A percentile compares a stretch with the other conserved stretches of the same genome.
phyloP scores from a whole-genome alignment of 2,113 vertebrate species.

The Heterochromis multidens region DNA sequence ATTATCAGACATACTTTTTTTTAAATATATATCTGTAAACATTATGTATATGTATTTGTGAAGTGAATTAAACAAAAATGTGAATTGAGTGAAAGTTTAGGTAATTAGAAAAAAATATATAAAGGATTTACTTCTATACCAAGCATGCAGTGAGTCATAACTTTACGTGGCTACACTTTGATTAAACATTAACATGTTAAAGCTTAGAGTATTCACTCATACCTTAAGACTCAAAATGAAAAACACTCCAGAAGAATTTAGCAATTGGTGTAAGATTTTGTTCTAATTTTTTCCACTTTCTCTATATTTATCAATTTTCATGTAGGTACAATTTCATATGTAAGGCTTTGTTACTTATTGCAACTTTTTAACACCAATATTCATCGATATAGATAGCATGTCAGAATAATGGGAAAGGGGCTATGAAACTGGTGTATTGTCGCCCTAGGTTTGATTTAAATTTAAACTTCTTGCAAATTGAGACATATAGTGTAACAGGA shows the following conservation, averaged over 20 bases:
- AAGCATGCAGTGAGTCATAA: slow-evolving; percentile 47
- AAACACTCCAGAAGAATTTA: not conserved
- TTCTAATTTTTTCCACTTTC: not conserved
- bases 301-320: not conserved
- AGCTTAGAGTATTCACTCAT: not conserved
- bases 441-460: slow-evolving; percentile 3
- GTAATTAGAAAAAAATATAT: not conserved
- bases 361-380: not conserved
- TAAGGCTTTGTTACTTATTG: not conserved
- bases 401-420: not conserved
- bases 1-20: not conserved
- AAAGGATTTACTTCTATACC: slow-evolving; percentile 17
- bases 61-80: not conserved
- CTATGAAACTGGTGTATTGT: not conserved
- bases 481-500: not conserved
- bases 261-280: not conserved
- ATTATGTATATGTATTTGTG: not conserved
- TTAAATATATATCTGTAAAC: not conserved
- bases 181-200: slow-evolving; percentile 3
- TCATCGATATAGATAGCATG: not conserved
- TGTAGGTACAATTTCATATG: not conserved
- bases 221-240: not conserved
- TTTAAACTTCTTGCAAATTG: not conserved
- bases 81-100: not conserved
- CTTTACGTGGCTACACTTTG: slow-evolving; percentile 35